phyloP scores from a whole-genome alignment of 2,797 vertebrate genomes.

The Enteromius anoplus region DNA sequence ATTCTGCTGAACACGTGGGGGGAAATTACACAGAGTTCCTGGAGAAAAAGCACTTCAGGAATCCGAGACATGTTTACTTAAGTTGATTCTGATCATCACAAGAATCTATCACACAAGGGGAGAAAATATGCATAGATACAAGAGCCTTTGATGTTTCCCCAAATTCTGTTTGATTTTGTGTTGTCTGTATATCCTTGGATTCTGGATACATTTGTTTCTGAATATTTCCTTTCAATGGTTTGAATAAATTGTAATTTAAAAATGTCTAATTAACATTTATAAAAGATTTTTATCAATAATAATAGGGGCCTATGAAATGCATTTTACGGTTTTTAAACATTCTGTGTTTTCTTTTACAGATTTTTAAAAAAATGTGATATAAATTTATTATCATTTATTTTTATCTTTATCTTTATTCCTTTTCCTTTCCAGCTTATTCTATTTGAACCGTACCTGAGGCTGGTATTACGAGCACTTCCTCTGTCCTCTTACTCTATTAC shows the following conservation, averaged over 20 bases:
- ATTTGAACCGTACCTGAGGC: too few relatives aligned
- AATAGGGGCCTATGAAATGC: background rate
- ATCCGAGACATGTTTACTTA: background rate
- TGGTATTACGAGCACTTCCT: too few relatives aligned
- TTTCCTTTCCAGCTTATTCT: too few relatives aligned
- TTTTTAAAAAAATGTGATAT: too few relatives aligned
- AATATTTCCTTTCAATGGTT: background rate
- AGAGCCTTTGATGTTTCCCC: background rate
- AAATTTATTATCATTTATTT: too few relatives aligned
- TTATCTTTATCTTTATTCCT: too few relatives aligned
- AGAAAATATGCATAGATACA: background rate
- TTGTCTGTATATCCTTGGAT: too few relatives aligned
- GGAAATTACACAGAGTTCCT: background rate
- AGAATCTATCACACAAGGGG: background rate
- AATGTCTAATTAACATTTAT: too few relatives aligned
- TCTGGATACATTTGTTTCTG: background rate
- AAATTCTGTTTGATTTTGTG: background rate
- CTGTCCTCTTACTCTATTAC: too few relatives aligned
- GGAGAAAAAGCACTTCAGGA: background rate
- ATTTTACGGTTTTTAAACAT: background rate
- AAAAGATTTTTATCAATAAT: background rate
- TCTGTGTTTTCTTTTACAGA: background rate
- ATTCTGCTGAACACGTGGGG: background rate
- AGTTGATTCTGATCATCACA: background rate
- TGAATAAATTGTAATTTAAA: background rate